phyloP scores from a whole-genome alignment of 2,888 invertebrate genomes.

The Hirtodrosophila alboralis region DNA sequence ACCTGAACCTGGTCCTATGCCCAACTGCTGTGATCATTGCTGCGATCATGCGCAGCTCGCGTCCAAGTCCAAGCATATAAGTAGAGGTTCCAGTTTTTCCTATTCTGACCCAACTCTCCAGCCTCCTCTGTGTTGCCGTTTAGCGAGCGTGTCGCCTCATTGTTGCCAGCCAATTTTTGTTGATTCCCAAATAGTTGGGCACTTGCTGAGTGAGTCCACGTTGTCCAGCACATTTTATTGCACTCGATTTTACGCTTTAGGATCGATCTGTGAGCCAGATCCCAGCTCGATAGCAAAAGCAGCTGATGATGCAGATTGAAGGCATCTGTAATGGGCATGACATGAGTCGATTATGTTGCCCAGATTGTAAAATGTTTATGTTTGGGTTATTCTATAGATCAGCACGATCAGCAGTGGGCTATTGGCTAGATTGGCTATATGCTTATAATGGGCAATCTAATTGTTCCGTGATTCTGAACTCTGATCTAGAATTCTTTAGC shows the following conservation, averaged over 20 bases:
- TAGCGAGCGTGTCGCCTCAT: slow-evolving; percentile 58
- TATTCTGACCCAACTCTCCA: slow-evolving; percentile 1
- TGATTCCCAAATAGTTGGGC: slow-evolving; percentile 56
- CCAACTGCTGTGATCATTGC: slow-evolving; percentile 59
- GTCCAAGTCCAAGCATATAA: slow-evolving; percentile 20
- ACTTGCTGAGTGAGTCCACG: slow-evolving; percentile 61
- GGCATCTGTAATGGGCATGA: slow-evolving; percentile 58
- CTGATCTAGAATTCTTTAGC: too few species aligned
- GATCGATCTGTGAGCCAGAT: slow-evolving; percentile 27
- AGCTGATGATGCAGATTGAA: slow-evolving; percentile 14
- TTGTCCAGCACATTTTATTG: slow-evolving; percentile 59
- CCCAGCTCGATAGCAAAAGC: slow-evolving; percentile 35
- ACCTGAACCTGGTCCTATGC: slow-evolving; percentile 6
- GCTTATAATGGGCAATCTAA: slow-evolving; percentile 8
- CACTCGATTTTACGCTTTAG: slow-evolving; percentile 77
- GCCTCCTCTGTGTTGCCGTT: slow-evolving; percentile 4
- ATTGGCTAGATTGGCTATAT: slow-evolving; percentile 15
- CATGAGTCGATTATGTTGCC: slow-evolving; percentile 64
- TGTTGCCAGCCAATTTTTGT: slow-evolving; percentile 49
- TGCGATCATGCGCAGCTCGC: slow-evolving; percentile 70
- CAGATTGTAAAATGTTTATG: slow-evolving; percentile 35
- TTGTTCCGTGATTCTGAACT: slow-evolving; percentile 4
- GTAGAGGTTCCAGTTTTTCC: neutral
- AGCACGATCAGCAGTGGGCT: slow-evolving; percentile 10
- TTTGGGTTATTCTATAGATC: slow-evolving; percentile 34